These are phyloP conservation scores for Corythoichthys intestinalis DNA, from an alignment of 2,113 vertebrate species.

Conservation along the genomic window DNA sequence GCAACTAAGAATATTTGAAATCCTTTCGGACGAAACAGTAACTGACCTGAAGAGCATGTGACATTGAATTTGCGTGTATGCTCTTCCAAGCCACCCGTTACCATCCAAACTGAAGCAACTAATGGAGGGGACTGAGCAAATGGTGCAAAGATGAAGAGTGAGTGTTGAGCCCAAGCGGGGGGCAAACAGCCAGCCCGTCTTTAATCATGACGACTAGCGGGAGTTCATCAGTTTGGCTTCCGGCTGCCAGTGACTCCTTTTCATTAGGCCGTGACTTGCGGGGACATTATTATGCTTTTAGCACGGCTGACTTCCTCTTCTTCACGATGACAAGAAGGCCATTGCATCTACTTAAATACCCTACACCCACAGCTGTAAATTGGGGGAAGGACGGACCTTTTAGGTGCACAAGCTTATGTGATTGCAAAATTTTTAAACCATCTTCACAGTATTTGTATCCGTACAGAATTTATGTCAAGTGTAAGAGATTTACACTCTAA, in stretches of 20 bases:
- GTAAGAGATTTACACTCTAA: no score
- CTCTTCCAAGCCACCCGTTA: conserved; percentile 21
- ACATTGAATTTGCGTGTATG: neutral
- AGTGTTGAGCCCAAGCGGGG: conserved; percentile 30
- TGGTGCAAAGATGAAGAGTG: conserved; percentile 23
- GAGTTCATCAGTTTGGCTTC: conserved; percentile 66
- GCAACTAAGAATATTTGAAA: no score
- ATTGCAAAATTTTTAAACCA: no score
- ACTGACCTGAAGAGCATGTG: neutral
- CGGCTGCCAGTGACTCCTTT: conserved; percentile 54
- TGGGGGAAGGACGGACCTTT: neutral
- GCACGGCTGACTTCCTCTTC: neutral
- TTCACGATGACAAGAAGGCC: neutral
- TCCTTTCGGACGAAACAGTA: no score
- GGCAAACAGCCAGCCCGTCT: conserved; percentile 34
- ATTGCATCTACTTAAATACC: neutral
- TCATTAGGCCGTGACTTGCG: conserved; percentile 52
- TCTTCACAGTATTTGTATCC: no score
- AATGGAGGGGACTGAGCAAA: conserved; percentile 40
- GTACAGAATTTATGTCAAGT: no score
- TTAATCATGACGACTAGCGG: conserved; percentile 65
- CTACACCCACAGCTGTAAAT: neutral
- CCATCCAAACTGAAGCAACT: conserved; percentile 37
- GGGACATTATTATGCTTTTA: conserved; percentile 50
- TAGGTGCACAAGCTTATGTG: neutral